Percentiles rank a stretch among this genome's conserved stretches.
Conservation (phyloP, 2,113 vertebrate genomes). For the Pteruthius melanotis region DNA sequence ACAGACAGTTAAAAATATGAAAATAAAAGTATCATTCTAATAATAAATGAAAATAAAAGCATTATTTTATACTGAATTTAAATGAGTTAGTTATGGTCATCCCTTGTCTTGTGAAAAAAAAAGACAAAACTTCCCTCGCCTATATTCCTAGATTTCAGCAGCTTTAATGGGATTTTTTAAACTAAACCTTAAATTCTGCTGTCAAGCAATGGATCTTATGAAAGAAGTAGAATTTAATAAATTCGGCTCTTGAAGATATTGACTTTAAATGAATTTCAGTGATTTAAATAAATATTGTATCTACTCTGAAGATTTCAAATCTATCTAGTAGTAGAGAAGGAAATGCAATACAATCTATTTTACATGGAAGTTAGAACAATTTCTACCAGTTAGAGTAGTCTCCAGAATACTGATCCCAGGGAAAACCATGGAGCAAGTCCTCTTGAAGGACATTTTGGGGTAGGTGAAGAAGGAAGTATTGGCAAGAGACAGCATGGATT, state of each 20-base stretch:
- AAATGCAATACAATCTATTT: neutral
- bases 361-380: neutral
- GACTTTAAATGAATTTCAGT: neutral
- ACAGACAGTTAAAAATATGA: neutral
- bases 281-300: neutral
- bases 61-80: neutral
- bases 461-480: neutral
- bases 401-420: neutral
- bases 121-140: neutral
- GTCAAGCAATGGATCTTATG: neutral
- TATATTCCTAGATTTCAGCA: neutral
- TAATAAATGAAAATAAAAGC: neutral
- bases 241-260: neutral
- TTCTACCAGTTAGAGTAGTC: neutral
- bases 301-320: neutral
- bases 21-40: neutral
- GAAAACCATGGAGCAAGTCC: neutral
- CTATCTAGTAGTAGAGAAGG: neutral
- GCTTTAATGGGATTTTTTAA: neutral
- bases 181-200: neutral
- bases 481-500: neutral
- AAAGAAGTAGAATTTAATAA: neutral
- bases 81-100: neutral
- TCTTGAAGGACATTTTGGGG: neutral
- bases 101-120: neutral